Base-by-base conservation (phyloP, 1,140 invertebrate species). In the Plodia interpunctella region DNA sequence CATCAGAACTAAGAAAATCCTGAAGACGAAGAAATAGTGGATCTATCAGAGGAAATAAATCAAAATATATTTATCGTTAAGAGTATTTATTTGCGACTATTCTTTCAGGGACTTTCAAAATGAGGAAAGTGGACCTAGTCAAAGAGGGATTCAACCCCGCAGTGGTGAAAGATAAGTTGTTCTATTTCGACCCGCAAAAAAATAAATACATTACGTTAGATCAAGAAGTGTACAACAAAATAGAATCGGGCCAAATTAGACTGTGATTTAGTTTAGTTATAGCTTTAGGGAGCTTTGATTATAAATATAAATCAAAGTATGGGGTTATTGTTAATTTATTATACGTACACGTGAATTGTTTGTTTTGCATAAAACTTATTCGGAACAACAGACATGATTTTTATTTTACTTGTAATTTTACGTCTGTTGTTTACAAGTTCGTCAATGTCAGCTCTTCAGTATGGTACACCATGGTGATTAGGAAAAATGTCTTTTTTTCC, bases 71-170 rank as follows among this genome's bases (percentile, higher is more conserved):
- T n/a, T n/a, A n/a, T n/a, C n/a, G n/a, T n/a, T n/a, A n/a, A n/a
- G n/a, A n/a, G n/a, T n/a, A n/a, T n/a, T n/a, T n/a, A n/a, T n/a
- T n/a, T n/a, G n/a, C n/a, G n/a, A n/a, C 6, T 25, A 3, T 44
- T 44, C 66, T 72, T 66, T 17, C 73, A 88, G 86, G 81, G 28
- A 98, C 98, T 0, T 99, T 96, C 80, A 99, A 99, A 89, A 88
- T 99, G 75, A 96, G 96, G 80, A 99, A 99, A 88, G 91, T 95
- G 15, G 95, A 98, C 77, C 91, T 99, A 21, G 96, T 98, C 82
- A 95, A 96, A 70, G 96, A 98, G 83, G 96, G 96, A 8, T 98
- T 95, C 79, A 92, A 99, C 90, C 94, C 96, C 0, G 91, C 90
- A 17, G 82, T 88, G 55, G 92, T 96, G 13, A 93, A 92, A 62